Percentiles rank a stretch among this genome's conserved stretches.
Evolutionary conservation across 1,140 invertebrate species (phyloP).

Genomic region (Magallana angulata): DNA sequence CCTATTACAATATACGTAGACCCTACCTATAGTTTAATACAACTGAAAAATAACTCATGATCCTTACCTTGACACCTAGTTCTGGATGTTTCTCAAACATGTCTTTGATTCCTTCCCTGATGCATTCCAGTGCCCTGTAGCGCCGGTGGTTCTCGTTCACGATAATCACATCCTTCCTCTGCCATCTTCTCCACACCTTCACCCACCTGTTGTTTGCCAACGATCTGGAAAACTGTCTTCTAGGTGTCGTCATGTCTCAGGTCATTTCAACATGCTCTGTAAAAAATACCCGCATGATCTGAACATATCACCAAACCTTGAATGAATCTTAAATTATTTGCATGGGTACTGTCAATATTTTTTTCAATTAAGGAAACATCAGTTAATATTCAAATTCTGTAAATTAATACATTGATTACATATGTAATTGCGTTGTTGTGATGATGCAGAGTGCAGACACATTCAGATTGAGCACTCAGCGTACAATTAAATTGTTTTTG

Average conservation of each 20-base stretch:
- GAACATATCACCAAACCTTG: too few species aligned
- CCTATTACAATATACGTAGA: too few species aligned
- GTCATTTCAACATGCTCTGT: not conserved
- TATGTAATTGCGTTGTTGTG: not conserved
- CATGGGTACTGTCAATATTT: too few species aligned
- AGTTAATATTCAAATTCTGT: not conserved
- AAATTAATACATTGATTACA: not conserved
- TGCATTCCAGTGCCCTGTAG: slow-evolving; percentile 55
- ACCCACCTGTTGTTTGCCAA: slow-evolving; percentile 55
- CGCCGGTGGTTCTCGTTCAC: slow-evolving; percentile 59
- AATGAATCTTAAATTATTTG: too few species aligned
- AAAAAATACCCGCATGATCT: not conserved
- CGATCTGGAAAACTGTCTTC: not conserved
- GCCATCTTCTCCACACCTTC: slow-evolving; percentile 52
- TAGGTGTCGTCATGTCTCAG: not conserved
- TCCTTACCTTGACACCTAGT: slow-evolving; percentile 57
- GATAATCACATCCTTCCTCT: slow-evolving; percentile 58
- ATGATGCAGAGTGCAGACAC: not conserved
- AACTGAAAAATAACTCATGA: too few species aligned
- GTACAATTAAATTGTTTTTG: too few species aligned
- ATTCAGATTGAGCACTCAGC: too few species aligned
- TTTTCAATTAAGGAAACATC: too few species aligned
- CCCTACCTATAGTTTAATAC: too few species aligned
- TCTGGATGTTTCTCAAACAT: slow-evolving; percentile 52
- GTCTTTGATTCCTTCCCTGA: slow-evolving; percentile 58